Evolutionary conservation across 2,797 vertebrate species (phyloP), one percentile per base, ranked within the genome.

Genomic region (Apodemus agrarius): DNA sequence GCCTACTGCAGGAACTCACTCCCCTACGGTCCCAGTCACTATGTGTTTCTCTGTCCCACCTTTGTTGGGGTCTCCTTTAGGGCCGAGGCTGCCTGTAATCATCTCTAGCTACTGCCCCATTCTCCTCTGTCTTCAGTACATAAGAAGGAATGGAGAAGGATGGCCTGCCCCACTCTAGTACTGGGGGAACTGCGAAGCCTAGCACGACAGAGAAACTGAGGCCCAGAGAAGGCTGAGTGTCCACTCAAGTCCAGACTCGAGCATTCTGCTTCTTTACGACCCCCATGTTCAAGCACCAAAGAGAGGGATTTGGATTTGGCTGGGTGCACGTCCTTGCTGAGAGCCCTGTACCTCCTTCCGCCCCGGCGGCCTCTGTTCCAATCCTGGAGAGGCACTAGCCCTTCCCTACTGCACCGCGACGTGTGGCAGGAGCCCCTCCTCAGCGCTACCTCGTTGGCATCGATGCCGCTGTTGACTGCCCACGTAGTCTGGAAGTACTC

Each of bases 401-500:
- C 24, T 2, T 26, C 4, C 40, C 54, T 61, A 3, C 26, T 4
- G 72, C 8, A 14, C 19, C 1, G 0, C 9, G 4, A 49, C 46
- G 46, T 49, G 46, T 11, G 2, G 14, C 37, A 6, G 3, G 5
- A 1, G 0, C 16, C 57, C 91, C 24, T 24, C 34, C 16, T 7
- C 9, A 0, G 0, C 57, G 3, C 87, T 98, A 99, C 99, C 99
- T 99, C 99, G 0, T 99, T 99, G 79, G 99, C 98, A 0, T 99
- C 99, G 29, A 99, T 99, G 98, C 99, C 99, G 3, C 99, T 99
- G 99, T 99, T 99, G 97, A 99, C 99, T 0, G 99, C 99, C 99
- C 99, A 99, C 0, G 99, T 99, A 97, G 99, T 99, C 98, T 99
- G 99, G 98, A 99, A 99, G 96, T 99, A 99, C 97, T 99, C 99